Conservation (phyloP, 2,113 vertebrate genomes). For the Brachypteracias leptosomus region DNA sequence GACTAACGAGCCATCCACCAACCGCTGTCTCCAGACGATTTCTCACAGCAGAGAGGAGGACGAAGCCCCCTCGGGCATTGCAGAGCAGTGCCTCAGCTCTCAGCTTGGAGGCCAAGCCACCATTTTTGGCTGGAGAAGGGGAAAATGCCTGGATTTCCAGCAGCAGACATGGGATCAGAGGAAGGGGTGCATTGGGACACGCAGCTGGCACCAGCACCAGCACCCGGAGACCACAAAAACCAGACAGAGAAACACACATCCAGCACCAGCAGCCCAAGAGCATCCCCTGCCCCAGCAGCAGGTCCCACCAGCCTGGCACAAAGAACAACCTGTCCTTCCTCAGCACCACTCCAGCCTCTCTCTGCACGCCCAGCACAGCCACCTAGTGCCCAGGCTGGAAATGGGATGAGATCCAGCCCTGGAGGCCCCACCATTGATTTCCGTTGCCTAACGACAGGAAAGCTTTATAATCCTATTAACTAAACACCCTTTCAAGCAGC, state of each 20-base stretch:
- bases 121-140: neutral
- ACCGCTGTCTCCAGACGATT: neutral
- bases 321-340: too few species aligned
- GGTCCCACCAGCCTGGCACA: too few species aligned
- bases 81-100: neutral
- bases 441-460: conserved; percentile 52
- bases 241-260: accelerated
- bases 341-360: neutral
- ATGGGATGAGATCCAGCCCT: neutral
- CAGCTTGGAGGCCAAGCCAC: neutral
- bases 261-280: accelerated
- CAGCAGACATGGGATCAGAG: neutral
- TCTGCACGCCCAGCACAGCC: neutral
- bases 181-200: neutral
- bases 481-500: conserved; percentile 41
- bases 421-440: conserved; percentile 39
- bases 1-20: neutral
- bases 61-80: accelerated
- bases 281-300: neutral
- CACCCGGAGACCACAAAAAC: neutral
- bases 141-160: neutral
- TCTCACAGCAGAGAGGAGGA: neutral
- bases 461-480: conserved; percentile 66
- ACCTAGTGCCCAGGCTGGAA: neutral
- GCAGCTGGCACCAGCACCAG: accelerated